Evolutionary conservation across 1,140 invertebrate species (phyloP), one percentile per base, ranked within the genome.

Genomic region (Drosophila equinoxialis): DNA sequence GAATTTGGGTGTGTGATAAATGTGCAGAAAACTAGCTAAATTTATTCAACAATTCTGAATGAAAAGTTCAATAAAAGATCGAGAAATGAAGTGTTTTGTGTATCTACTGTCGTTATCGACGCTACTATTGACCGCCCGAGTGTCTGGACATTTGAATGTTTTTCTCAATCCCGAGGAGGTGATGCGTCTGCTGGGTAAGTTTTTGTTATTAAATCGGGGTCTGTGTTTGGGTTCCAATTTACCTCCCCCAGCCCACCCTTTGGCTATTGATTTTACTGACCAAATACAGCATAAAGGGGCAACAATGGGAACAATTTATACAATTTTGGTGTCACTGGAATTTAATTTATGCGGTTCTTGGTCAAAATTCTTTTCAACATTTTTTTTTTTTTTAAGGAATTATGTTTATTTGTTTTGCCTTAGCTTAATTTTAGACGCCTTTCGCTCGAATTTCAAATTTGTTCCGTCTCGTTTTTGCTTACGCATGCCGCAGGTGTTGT

Each of bases 81-180:
- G 57, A 62, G 35, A 23, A 59, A 68, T 30, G 71, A 79, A 70
- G 26, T 77, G 45, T 63, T 71, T 58, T 45, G 65, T 83, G 4
- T 37, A 77, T 7, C 68, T 87, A 61, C 48, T 84, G 37, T 58
- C 74, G 71, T 55, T 87, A 42, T 51, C 74, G 42, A 68, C 74
- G 64, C 68, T 90, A 68, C 60, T 91, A 51, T 65, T 75, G 63
- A 64, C 66, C 66, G 77, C 63, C 65, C 70, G 76, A 11, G 78
- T 81, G n/a, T 64, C 78, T n/a, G 91, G 70, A 8, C 87, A 92
- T 77, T 71, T 93, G 57, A 92, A 93, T 85, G 77, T 93, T 17
- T 93, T 92, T 57, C 78, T 93, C 23, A 93, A 91, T 83, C 85
- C 90, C 14, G 90, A 92, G 65, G 92, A 93, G 74, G 92, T 93